Evolutionary conservation across 2,888 invertebrate genomes (phyloP), one percentile per base, ranked within the genome.

Genomic region (Tillus elongatus): DNA sequence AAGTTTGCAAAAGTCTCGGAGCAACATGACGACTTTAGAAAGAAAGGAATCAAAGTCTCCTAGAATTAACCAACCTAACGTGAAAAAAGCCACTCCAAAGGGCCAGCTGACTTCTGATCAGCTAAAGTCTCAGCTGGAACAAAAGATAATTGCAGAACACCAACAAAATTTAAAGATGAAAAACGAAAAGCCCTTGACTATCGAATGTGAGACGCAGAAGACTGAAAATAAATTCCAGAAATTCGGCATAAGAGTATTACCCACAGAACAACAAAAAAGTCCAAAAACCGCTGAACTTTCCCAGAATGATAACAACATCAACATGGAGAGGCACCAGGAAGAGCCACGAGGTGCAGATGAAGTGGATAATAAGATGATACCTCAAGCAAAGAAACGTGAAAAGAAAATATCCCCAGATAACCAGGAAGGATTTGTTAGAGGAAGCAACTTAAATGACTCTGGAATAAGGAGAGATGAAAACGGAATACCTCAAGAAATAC

Each of bases 401-500:
- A 58, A 60, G 66, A 56, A 62, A 59, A 50, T 66, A 64, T 44
- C 58, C 51, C 26, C 62, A 62, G 14, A 68, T 4, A 44, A 44
- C 12, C 36, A 34, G 30, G 44, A 24, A 33, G 46, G 32, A 13
- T 58, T 62, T 40, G 56, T 64, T 29, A 65, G 74, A 49, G 62
- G 67, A 26, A 56, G 53, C 35, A 71, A 70, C 44, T 51, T 73
- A 1, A 74, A 71, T 50, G 72, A 71, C 26, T 74, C 75, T 37
- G 75, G 75, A 19, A 75, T 77, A 14, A 74, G 70, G 55, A 57
- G 77, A 48, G 72, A 74, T 49, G 64, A 70, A 44, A 69, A 75
- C 51, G 71, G 77, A 15, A 73, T 82, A 50, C 81, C 81, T 32
- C 74, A 79, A 52, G 82, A 82, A 53, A 69, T 82, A 45, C 82